These are phyloP conservation scores for Tupaia tana DNA, from an alignment of 2,113 vertebrate species.

Conservation along the genomic window DNA sequence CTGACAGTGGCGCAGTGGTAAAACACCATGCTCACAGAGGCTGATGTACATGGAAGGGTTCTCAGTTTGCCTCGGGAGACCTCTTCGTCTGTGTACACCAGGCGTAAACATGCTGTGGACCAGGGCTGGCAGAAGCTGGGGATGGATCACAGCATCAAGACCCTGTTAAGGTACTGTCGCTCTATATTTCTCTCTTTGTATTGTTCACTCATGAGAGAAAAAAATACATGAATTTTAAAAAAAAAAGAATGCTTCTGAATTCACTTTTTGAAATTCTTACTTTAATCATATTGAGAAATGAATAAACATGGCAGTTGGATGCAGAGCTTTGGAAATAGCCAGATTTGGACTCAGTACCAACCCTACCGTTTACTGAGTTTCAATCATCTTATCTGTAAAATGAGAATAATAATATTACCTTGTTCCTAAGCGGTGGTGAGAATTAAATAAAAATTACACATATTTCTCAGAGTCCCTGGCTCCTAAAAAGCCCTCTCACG, in stretches of 20 bases:
- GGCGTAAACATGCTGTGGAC: too few relatives aligned
- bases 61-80: too few relatives aligned
- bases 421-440: background rate
- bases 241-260: background rate
- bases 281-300: constrained; percentile 49
- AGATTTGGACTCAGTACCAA: constrained; percentile 45
- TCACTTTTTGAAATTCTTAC: constrained; percentile 37
- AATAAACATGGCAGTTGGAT: background rate
- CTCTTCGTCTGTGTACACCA: too few relatives aligned
- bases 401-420: constrained; percentile 36
- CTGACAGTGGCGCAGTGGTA: too few relatives aligned
- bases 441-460: constrained; percentile 3
- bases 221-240: too few relatives aligned
- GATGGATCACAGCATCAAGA: too few relatives aligned
- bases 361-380: constrained; percentile 11
- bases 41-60: too few relatives aligned
- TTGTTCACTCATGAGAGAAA: too few relatives aligned
- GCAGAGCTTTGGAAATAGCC: constrained; percentile 14
- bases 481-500: constrained; percentile 3
- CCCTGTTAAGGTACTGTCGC: too few relatives aligned
- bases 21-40: too few relatives aligned
- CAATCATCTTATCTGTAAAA: constrained; percentile 50
- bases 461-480: background rate
- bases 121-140: too few relatives aligned
- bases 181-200: too few relatives aligned